phyloP scores from a whole-genome alignment of 1,140 invertebrate species.

The Orchestia grillus region DNA sequence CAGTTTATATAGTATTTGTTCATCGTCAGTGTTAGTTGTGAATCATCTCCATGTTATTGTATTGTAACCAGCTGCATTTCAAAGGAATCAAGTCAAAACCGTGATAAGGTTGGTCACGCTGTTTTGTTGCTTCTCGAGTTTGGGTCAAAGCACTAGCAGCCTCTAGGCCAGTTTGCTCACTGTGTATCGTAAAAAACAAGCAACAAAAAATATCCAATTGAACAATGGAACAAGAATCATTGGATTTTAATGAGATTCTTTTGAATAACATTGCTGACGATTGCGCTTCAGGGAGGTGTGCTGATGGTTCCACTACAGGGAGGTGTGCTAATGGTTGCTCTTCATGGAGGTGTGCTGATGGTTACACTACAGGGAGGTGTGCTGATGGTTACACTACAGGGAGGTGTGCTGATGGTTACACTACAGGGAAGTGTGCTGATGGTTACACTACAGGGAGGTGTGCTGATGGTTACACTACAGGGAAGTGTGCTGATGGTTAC shows the following conservation, averaged over 20 bases:
- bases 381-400: too few species aligned
- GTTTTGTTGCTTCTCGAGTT: neutral
- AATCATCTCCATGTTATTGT: neutral
- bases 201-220: neutral
- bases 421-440: too few species aligned
- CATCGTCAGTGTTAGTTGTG: neutral
- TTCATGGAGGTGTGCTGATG: too few species aligned
- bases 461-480: too few species aligned
- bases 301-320: too few species aligned
- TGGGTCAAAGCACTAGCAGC: neutral
- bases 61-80: neutral
- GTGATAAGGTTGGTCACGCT: neutral
- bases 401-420: too few species aligned
- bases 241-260: neutral
- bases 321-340: too few species aligned
- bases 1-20: neutral
- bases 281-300: too few species aligned
- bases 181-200: neutral
- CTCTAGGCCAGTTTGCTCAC: neutral
- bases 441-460: too few species aligned
- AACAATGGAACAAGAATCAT: neutral
- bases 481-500: too few species aligned
- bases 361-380: too few species aligned
- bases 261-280: neutral
- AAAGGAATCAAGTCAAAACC: neutral